Evolutionary conservation across 2,797 vertebrate genomes (phyloP).

Genomic region (Syngnathus rostellatus): DNA sequence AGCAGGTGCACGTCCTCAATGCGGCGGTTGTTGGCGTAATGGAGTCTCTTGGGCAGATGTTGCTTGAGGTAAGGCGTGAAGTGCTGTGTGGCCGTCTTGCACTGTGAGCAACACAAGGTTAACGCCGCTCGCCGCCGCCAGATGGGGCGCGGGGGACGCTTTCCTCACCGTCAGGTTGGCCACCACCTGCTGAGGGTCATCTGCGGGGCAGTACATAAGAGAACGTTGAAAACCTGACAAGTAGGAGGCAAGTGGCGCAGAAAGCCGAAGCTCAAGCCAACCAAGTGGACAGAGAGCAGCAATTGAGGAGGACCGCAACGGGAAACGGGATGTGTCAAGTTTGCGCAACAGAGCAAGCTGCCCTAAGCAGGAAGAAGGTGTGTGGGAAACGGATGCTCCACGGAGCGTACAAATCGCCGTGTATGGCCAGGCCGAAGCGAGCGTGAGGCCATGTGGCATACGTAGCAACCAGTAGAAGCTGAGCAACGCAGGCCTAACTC

Average conservation of each 20-base stretch:
- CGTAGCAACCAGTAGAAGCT: background rate
- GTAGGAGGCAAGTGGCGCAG: background rate
- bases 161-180: constrained; percentile 90
- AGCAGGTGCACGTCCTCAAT: constrained; percentile 93
- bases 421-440: too few relatives aligned
- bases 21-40: constrained; percentile 90
- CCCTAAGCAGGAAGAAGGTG: background rate
- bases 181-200: constrained; percentile 85
- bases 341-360: too few relatives aligned
- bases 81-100: constrained; percentile 89
- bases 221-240: background rate
- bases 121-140: too few relatives aligned
- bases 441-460: too few relatives aligned
- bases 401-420: too few relatives aligned
- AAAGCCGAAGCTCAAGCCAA: background rate
- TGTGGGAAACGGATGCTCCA: too few relatives aligned
- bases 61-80: constrained; percentile 94
- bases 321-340: too few relatives aligned
- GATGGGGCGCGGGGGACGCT: background rate
- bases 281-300: too few relatives aligned
- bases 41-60: constrained; percentile 90
- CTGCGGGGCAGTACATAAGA: constrained; percentile 55
- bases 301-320: background rate
- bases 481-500: constrained; percentile 25
- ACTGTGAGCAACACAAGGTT: constrained; percentile 64